Conservation (phyloP, 2,888 invertebrate genomes). For the Mechanitis messenoides region DNA sequence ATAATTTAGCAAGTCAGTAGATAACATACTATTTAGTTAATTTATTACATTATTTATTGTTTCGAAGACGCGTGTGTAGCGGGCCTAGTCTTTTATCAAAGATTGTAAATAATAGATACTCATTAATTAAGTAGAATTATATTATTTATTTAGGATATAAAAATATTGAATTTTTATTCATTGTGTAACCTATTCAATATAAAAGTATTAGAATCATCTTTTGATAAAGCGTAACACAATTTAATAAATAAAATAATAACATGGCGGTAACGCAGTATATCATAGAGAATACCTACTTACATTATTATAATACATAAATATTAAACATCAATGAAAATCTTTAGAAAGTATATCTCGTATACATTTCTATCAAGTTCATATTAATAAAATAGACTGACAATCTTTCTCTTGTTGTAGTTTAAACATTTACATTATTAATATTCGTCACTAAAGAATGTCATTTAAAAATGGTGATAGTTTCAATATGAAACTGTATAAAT, state of each 20-base stretch:
- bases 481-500: slow-evolving; percentile 58
- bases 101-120: slow-evolving; percentile 73
- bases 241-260: background rate
- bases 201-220: slow-evolving; percentile 8
- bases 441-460: slow-evolving; percentile 7
- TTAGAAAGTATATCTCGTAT: background rate
- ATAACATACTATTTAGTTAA: slow-evolving; percentile 9
- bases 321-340: background rate
- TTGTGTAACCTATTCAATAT: slow-evolving; percentile 34
- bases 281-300: background rate
- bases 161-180: slow-evolving; percentile 55
- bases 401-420: slow-evolving; percentile 1
- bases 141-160: slow-evolving; percentile 58
- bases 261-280: background rate
- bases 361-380: background rate
- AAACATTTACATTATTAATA: slow-evolving; percentile 1
- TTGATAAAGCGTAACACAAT: slow-evolving; percentile 10
- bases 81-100: slow-evolving; percentile 68
- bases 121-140: slow-evolving; percentile 67
- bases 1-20: background rate
- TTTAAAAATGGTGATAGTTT: slow-evolving; percentile 34
- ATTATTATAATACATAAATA: background rate
- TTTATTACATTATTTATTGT: slow-evolving; percentile 21
- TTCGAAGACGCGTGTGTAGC: slow-evolving; percentile 31
- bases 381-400: background rate